Evolutionary conservation across 2,797 vertebrate genomes (phyloP).

Genomic region (Sitta carolinensis): DNA sequence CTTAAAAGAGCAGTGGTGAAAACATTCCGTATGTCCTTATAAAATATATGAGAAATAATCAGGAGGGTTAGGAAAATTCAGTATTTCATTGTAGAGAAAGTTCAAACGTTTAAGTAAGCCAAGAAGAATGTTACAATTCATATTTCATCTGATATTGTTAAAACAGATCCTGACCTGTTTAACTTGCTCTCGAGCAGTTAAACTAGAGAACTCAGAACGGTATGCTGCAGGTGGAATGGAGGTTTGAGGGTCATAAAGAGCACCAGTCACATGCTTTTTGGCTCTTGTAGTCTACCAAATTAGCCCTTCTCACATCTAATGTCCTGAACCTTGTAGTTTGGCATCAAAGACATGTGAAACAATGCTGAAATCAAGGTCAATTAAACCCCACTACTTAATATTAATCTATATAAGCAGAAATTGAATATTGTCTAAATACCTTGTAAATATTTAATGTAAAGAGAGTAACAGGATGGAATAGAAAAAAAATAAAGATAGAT

Average conservation of each 20-base stretch:
- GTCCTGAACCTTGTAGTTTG: not conserved
- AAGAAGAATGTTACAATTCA: slow-evolving; percentile 8
- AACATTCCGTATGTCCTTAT: slow-evolving; percentile 23
- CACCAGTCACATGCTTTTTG: not conserved
- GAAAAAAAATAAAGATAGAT: not conserved
- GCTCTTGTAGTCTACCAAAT: not conserved
- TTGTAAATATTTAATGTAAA: not conserved
- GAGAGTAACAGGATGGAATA: not conserved
- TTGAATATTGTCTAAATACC: not conserved
- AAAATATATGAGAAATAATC: slow-evolving; percentile 23
- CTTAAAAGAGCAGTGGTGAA: not conserved
- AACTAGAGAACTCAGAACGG: not conserved
- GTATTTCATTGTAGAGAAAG: not conserved
- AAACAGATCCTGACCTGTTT: not conserved
- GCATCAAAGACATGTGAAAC: not conserved
- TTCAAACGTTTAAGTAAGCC: slow-evolving; percentile 30
- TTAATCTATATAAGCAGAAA: not conserved
- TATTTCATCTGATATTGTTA: slow-evolving; percentile 25
- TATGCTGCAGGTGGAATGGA: not conserved
- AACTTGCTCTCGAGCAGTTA: not conserved
- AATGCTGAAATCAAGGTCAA: not conserved
- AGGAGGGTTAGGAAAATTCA: not conserved
- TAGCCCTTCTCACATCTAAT: not conserved
- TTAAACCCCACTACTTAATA: not conserved
- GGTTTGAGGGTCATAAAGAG: not conserved